phyloP scores from a whole-genome alignment of 2,888 invertebrate species.

The Caenorhabditis sp. region DNA sequence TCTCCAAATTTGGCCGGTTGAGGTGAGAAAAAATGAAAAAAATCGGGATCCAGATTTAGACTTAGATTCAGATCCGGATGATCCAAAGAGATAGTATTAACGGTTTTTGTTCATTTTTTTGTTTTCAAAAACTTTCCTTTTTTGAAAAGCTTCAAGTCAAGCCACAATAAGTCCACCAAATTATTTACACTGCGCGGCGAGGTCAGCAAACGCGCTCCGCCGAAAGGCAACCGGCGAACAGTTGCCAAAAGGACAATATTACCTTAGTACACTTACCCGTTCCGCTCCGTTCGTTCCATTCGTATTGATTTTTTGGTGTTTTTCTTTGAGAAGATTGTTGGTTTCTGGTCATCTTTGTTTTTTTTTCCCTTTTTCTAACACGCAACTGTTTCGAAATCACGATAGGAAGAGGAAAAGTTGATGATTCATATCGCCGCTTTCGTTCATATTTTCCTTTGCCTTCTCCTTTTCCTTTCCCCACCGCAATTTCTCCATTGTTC shows the following conservation, averaged over 20 bases:
- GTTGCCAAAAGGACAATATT: no score
- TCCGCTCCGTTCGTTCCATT: no score
- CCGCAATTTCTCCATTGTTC: no score
- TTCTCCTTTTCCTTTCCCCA: background rate
- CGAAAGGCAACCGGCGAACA: background rate
- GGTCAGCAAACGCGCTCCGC: constrained; percentile 36
- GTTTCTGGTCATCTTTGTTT: background rate
- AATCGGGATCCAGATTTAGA: background rate
- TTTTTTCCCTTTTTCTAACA: background rate
- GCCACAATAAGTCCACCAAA: background rate
- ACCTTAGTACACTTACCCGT: no score
- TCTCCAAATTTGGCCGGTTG: background rate
- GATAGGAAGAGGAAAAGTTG: no score
- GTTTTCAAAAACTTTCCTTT: no score
- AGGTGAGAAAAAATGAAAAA: background rate
- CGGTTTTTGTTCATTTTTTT: background rate
- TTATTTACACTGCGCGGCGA: constrained; percentile 40
- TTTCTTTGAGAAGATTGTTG: no score
- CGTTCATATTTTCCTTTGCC: background rate
- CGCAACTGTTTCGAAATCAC: constrained; percentile 36
- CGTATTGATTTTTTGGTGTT: background rate
- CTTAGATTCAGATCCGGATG: no score
- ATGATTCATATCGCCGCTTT: constrained; percentile 20
- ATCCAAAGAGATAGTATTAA: no score
- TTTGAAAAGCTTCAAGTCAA: no score